Conservation (phyloP, 2,797 vertebrate species). For the Austrolebias charrua region DNA sequence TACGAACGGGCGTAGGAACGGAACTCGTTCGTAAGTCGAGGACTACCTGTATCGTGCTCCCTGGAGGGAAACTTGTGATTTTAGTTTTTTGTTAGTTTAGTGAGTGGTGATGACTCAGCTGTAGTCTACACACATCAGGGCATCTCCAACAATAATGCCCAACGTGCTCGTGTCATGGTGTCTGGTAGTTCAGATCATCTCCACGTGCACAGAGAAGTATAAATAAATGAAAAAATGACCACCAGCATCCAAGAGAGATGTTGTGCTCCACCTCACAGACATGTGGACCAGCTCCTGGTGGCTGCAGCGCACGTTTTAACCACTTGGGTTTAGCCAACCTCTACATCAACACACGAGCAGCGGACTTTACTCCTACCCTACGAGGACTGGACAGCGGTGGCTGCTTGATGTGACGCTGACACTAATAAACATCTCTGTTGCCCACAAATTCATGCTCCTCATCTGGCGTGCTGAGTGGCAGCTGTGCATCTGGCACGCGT, state of each 20-base stretch:
- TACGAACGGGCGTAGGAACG: no score
- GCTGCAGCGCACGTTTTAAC: conserved; percentile 28
- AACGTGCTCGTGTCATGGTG: neutral
- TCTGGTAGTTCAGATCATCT: neutral
- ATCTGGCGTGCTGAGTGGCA: conserved; percentile 46
- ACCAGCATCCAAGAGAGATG: conserved; percentile 13
- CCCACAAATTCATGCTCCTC: conserved; percentile 59
- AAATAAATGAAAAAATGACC: conserved; percentile 23
- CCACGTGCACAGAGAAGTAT: neutral
- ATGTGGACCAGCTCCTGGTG: conserved; percentile 8
- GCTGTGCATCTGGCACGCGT: conserved; percentile 54
- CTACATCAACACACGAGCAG: conserved; percentile 43
- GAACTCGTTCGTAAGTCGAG: no score
- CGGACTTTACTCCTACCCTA: conserved; percentile 37
- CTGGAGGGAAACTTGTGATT: neutral
- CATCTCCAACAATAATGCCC: neutral
- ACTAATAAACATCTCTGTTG: conserved; percentile 54
- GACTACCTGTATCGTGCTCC: no score
- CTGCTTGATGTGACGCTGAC: conserved; percentile 51
- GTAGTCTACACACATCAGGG: neutral
- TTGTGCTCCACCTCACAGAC: conserved; percentile 23
- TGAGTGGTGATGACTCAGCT: neutral
- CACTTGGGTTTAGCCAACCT: conserved; percentile 42
- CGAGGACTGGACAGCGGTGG: conserved; percentile 41
- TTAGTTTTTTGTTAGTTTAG: neutral